These are phyloP conservation scores for Tadarida brasiliensis DNA, from an alignment of 2,797 vertebrate genomes.

Conservation along the genomic window DNA sequence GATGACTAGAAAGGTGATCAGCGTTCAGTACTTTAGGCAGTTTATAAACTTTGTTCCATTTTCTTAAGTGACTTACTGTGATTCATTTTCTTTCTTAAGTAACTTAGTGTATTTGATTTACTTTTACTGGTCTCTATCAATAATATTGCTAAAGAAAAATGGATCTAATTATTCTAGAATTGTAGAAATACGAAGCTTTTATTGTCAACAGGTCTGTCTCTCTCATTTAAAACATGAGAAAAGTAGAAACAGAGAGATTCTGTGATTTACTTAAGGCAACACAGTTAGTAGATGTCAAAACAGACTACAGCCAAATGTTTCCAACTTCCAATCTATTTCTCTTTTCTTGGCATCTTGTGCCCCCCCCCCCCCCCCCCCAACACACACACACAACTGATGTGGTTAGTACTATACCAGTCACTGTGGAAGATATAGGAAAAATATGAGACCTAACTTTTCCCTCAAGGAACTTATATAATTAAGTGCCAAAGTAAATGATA, in stretches of 20 bases:
- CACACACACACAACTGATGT: neutral
- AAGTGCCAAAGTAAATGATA: constrained; percentile 2
- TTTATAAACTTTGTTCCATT: constrained; percentile 27
- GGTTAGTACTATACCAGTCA: neutral
- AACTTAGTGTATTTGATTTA: constrained; percentile 14
- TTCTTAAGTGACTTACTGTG: constrained; percentile 30
- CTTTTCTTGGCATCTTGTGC: neutral
- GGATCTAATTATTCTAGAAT: constrained; percentile 55
- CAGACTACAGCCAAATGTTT: neutral
- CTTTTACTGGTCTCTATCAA: constrained; percentile 1
- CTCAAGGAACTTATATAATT: neutral
- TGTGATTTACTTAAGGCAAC: constrained; percentile 40
- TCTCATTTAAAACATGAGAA: constrained; percentile 57
- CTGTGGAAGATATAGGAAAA: constrained; percentile 16
- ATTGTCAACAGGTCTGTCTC: neutral
- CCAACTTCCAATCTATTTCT: neutral
- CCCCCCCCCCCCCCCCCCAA: neutral
- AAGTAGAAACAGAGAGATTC: constrained; percentile 45
- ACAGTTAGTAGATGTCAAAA: constrained; percentile 42
- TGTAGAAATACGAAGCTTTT: constrained; percentile 11
- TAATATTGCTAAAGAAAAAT: constrained; percentile 39
- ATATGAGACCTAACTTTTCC: neutral
- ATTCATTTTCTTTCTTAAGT: constrained; percentile 64
- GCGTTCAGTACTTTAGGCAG: neutral
- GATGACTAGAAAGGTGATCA: constrained; percentile 9